Base-by-base conservation (phyloP, 2,113 vertebrate species). In the Callithrix jacchus region DNA sequence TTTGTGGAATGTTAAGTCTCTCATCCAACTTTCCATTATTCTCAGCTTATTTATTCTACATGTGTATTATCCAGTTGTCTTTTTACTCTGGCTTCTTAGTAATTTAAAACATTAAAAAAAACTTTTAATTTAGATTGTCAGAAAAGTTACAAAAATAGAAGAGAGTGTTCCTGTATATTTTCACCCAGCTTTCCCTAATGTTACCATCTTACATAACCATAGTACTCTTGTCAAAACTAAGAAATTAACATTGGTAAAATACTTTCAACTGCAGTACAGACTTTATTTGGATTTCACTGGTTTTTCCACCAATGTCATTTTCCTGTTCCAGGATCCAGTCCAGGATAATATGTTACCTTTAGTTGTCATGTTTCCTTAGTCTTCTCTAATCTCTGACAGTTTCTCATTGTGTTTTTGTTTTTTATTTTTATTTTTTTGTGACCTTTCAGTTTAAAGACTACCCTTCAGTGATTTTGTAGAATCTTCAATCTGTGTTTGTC, bases 81-180 rank as follows among this genome's bases (percentile, higher is more conserved):
- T 73, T 95, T 49, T 94, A 83, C 45, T 42, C 58, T 95, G 37
- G 52, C 11, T 73, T 93, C 58, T n/a, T 32, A 27, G 58, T 81
- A 54, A 93, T 71, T 93, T 76, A 77, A 13, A 21, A 20, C 3
- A 14, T 13, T 56, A 86, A 58, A 56, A 76, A 40, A 52, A 92
- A 52, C 42, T 94, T 93, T 84, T 47, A 74, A 86, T 96, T 84
- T 92, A 77, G 42, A 84, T 94, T 94, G 91, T 91, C 49, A 89
- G 82, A 93, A 95, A 97, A 87, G 40, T 91, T 89, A 16, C 23
- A 84, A 79, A 89, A 42, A 76, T 66, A 81, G 88, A 96, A 96
- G 54, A 92, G 30, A 84, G 42, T 66, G 64, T 94, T 96, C 52
- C 11, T 71, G 81, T 64, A 87, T 77, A 23, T 23, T 64, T 95